Base-by-base conservation (phyloP, 1,140 invertebrate species). In the Nephila pilipes region DNA sequence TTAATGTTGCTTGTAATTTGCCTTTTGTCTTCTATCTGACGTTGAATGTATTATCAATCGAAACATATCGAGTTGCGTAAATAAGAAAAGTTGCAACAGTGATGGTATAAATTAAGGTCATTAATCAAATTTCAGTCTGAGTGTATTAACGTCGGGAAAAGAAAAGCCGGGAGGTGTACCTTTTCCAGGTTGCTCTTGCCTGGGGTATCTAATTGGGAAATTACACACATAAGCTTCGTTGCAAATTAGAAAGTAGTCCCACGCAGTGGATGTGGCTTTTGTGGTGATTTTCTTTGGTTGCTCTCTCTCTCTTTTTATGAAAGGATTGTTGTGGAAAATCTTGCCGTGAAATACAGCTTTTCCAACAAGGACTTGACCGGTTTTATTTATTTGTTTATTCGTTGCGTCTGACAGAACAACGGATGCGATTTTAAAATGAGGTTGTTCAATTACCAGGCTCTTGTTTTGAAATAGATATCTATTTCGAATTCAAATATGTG, bases 1-100 rank as follows among this genome's bases (percentile, higher is more conserved):
- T 69, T 87, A 87, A 87, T 87, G 85, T 87, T 29, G 55, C 85
- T 87, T 87, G 85, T 87, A 87, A 87, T 87, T 87, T 87, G 85
- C 85, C 85, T 87, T 87, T 65, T 87, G 85, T 87, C 58, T 87
- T 69, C 36, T 25, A 20, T 60, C 54, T 32, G 83, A 18, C 29
- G 55, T 32, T 85, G 83, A 58, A 57, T 60, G 85, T 25, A 65
- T 85, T 85, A 58, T 60, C 83, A 36, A 36, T 36, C 22, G 58
- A 29, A 54, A 65, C 60, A 14, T 54, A 87, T 65, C 58, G 83
- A 85, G 55, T 85, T 85, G 55, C 12, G 25, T n/a, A 57, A 57
- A 36, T 18, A 85, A 29, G 29, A 58, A 58, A 8, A 57, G 54
- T 85, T 32, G 54, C 46, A 85, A 60, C 25, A 32, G 80, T 20